A percentile compares a stretch with the other conserved stretches of the same genome.
Evolutionary conservation across 1,140 invertebrate species (phyloP).

Genomic region (Polypedilum vanderplanki): DNA sequence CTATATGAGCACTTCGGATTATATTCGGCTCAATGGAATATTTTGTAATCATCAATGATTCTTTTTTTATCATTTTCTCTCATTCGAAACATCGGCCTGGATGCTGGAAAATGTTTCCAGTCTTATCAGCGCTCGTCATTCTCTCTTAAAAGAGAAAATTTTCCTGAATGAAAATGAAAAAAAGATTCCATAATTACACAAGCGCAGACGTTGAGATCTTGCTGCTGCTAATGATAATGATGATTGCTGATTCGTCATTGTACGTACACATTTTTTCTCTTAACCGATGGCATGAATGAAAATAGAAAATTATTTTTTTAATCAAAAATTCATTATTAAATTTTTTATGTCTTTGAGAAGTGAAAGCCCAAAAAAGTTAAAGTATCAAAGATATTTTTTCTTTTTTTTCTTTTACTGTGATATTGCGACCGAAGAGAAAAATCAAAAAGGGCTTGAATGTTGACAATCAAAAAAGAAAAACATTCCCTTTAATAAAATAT

Average conservation of each 20-base stretch:
- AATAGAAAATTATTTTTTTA: no score
- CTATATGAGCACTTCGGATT: background rate
- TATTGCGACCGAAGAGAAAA: no score
- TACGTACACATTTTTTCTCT: background rate
- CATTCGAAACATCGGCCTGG: background rate
- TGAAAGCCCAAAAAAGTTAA: no score
- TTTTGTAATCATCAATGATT: background rate
- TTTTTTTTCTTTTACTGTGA: no score
- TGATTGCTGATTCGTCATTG: background rate
- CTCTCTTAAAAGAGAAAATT: background rate
- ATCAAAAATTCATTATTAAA: no score
- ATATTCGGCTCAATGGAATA: conserved; percentile 1
- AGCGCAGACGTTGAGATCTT: background rate
- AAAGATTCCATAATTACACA: background rate
- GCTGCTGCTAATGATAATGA: background rate
- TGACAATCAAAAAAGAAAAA: no score
- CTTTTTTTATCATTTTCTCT: background rate
- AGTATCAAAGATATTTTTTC: no score
- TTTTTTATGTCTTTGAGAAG: no score
- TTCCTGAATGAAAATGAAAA: background rate
- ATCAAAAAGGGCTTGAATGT: no score
- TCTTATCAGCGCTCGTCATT: background rate
- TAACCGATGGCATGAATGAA: no score
- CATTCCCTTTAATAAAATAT: no score
- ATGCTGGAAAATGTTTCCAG: conserved; percentile 7